These are phyloP conservation scores for Dipodomys stephensi DNA, from an alignment of 2,113 vertebrate species.

Conservation along the genomic window DNA sequence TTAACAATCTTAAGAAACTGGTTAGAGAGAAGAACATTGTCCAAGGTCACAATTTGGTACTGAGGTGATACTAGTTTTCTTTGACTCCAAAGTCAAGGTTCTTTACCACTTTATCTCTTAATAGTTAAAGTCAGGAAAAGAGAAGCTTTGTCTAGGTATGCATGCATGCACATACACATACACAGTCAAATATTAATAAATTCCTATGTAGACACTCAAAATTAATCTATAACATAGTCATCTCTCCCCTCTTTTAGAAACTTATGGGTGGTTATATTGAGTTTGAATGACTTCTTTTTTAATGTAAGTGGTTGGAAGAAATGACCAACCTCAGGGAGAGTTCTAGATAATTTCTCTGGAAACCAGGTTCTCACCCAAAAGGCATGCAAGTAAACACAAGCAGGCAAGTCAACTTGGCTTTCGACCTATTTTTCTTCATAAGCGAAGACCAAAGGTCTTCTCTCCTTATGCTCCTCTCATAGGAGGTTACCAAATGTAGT, in stretches of 20 bases:
- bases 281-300: background rate
- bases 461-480: background rate
- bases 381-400: background rate
- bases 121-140: background rate
- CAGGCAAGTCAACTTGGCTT: background rate
- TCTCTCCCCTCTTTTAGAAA: slow-evolving; percentile 10
- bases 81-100: background rate
- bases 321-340: background rate
- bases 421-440: background rate
- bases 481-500: background rate
- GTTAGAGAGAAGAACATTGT: background rate
- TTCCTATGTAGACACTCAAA: background rate
- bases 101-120: background rate
- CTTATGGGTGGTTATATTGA: background rate
- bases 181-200: background rate
- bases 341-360: background rate
- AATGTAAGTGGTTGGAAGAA: background rate
- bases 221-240: background rate
- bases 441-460: background rate
- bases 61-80: background rate
- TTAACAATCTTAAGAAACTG: background rate
- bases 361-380: background rate
- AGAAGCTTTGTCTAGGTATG: background rate
- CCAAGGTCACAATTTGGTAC: background rate
- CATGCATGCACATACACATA: background rate